Percentiles rank a stretch among this genome's conserved stretches.
Evolutionary conservation across 1,140 invertebrate genomes (phyloP).

Genomic region (Ditylenchus dipsaci): DNA sequence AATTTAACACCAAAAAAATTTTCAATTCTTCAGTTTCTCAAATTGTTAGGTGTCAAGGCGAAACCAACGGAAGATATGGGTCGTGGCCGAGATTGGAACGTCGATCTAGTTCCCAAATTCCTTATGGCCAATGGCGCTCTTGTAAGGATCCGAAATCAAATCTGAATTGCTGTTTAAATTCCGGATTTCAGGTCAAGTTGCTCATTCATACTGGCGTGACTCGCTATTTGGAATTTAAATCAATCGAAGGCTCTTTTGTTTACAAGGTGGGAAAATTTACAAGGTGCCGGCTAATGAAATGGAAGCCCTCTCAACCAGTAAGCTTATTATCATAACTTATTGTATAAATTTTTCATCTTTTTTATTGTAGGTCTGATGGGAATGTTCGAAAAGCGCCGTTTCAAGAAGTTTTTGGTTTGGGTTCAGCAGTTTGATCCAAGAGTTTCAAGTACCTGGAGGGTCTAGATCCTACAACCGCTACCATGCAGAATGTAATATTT

Average conservation of each 20-base stretch:
- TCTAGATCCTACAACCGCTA: constrained; percentile 77
- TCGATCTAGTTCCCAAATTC: constrained; percentile 98
- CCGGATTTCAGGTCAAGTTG: constrained; percentile 69
- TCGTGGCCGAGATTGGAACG: constrained; percentile 95
- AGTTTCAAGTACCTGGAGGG: constrained; percentile 88
- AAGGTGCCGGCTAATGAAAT: constrained; percentile 99
- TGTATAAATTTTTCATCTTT: neutral
- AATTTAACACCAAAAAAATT: neutral
- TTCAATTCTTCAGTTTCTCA: neutral
- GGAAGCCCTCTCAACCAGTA: constrained; percentile 84
- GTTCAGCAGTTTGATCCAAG: constrained; percentile 88
- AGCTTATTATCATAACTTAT: neutral
- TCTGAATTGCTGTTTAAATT: neutral
- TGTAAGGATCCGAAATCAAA: constrained; percentile 59
- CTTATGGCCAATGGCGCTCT: constrained; percentile 92
- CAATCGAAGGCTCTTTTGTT: constrained; percentile 96
- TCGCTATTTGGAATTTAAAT: constrained; percentile 97
- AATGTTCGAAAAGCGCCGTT: constrained; percentile 95
- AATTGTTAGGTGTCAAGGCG: constrained; percentile 64
- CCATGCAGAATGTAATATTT: constrained; percentile 68
- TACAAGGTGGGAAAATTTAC: constrained; percentile 95
- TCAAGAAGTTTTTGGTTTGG: constrained; percentile 90
- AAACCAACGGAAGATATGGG: constrained; percentile 75
- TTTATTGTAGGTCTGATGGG: constrained; percentile 89
- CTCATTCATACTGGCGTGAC: constrained; percentile 98